Evolutionary conservation across 92 coral and sea anemone genomes (phyloP).

Genomic region (Palythoa grandis): DNA sequence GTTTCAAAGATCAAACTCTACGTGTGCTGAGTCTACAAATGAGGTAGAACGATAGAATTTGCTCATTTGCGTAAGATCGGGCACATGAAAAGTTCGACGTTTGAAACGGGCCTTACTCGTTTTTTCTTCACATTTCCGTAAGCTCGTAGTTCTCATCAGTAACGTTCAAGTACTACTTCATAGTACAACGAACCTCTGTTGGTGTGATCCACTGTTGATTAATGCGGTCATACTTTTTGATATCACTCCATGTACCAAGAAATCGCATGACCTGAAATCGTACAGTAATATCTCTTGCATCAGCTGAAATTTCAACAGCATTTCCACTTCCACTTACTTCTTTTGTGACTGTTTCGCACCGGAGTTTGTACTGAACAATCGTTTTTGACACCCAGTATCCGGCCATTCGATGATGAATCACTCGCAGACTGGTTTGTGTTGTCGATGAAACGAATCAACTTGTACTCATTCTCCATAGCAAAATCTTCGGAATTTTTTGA

Average conservation of each 20-base stretch:
- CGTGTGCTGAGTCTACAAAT: too few relatives aligned
- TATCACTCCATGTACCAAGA: constrained; percentile 52
- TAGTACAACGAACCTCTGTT: constrained; percentile 40
- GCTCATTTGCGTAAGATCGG: too few relatives aligned
- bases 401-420: too few relatives aligned
- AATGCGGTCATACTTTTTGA: constrained; percentile 66
- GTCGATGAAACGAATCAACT: too few relatives aligned
- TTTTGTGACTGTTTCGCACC: background rate
- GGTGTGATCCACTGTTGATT: constrained; percentile 44
- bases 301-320: constrained; percentile 31
- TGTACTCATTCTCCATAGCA: too few relatives aligned
- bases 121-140: constrained; percentile 47
- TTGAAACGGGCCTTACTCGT: too few relatives aligned
- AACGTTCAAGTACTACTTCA: constrained; percentile 61
- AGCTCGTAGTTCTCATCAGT: constrained; percentile 55
- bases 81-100: too few relatives aligned
- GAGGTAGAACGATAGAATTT: too few relatives aligned
- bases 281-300: constrained; percentile 49
- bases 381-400: constrained; percentile 59
- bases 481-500: too few relatives aligned
- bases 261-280: constrained; percentile 48
- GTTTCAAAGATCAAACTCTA: too few relatives aligned
- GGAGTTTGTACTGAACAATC: constrained; percentile 36
- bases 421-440: too few relatives aligned
- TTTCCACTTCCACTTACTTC: constrained; percentile 43